phyloP scores from a whole-genome alignment of 2,113 vertebrate genomes.

The Lampris megalopsis region DNA sequence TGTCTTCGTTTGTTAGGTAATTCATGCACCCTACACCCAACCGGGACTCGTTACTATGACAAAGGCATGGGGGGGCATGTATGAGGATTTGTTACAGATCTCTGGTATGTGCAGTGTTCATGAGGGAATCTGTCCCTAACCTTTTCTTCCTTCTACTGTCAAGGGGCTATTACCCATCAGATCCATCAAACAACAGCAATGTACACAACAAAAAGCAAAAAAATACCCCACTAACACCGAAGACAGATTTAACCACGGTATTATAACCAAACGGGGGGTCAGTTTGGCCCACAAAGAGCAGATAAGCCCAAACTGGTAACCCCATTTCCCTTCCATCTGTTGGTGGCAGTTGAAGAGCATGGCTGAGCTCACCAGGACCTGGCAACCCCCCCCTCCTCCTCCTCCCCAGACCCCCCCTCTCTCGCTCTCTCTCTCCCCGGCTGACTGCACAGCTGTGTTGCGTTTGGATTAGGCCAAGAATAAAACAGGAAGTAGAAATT shows the following conservation, averaged over 20 bases:
- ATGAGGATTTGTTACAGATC: too few species aligned
- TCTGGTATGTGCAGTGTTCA: too few species aligned
- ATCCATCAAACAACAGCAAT: not conserved
- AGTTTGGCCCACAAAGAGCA: constrained; percentile 77
- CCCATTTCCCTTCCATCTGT: constrained; percentile 80
- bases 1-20: not conserved
- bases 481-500: constrained; percentile 89
- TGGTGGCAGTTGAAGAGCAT: constrained; percentile 75
- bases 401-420: constrained; percentile 10
- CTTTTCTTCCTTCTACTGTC: not conserved
- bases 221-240: constrained; percentile 26
- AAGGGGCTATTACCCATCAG: not conserved
- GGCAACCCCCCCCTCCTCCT: constrained; percentile 68
- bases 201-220: constrained; percentile 8
- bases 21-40: constrained; percentile 1
- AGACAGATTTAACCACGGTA: constrained; percentile 65
- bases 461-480: constrained; percentile 86
- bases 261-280: constrained; percentile 68
- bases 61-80: too few species aligned
- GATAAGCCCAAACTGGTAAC: constrained; percentile 77
- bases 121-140: not conserved
- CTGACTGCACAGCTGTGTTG: constrained; percentile 85
- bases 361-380: constrained; percentile 75
- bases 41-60: not conserved
- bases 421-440: constrained; percentile 67